Evolutionary conservation across 2,888 invertebrate species (phyloP), one percentile per base, ranked within the genome.

Genomic region (Synanthedon vespiformis): DNA sequence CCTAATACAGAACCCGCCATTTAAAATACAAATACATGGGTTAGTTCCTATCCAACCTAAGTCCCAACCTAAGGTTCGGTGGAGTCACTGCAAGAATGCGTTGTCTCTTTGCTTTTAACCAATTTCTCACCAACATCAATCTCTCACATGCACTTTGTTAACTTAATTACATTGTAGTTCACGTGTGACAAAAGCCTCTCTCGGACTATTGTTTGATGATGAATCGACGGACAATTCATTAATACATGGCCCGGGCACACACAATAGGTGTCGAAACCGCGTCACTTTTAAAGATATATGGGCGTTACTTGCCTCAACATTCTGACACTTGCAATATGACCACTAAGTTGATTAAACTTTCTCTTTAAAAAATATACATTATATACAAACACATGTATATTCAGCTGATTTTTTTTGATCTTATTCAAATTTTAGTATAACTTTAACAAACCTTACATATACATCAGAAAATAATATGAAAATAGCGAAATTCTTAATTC

Each of bases 131-230:
- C n/a, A 18, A 54, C 70, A 70, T 70, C 65, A 67, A 70, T 70
- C 67, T 68, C 57, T 51, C 56, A 52, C 56, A 50, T 14, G 53
- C 57, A 65, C 64, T 70, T 68, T 67, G 67, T 67, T 70, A 72
- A 65, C 67, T 65, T 70, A 71, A 73, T 68, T 66, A 64, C 63
- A 57, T 59, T 59, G 61, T 58, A 61, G 68, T 67, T 69, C 69
- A 62, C 72, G 65, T 72, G 72, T 71, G 72, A 74, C 71, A 70
- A 64, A 66, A 60, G 62, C 62, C 53, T 61, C 65, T 60, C 61
- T 56, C 61, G 57, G 57, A 58, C 62, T 57, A 68, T 72, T 72
- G 72, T 71, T 64, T 63, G 63, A 58, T 64, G 68, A 68, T 64
- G 64, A 64, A 65, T 65, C 60, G 65, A 58, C 61, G 61, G 60